Evolutionary conservation across 2,888 invertebrate genomes (phyloP), one percentile per base, ranked within the genome.

Genomic region (Schizotus pectinicornis): DNA sequence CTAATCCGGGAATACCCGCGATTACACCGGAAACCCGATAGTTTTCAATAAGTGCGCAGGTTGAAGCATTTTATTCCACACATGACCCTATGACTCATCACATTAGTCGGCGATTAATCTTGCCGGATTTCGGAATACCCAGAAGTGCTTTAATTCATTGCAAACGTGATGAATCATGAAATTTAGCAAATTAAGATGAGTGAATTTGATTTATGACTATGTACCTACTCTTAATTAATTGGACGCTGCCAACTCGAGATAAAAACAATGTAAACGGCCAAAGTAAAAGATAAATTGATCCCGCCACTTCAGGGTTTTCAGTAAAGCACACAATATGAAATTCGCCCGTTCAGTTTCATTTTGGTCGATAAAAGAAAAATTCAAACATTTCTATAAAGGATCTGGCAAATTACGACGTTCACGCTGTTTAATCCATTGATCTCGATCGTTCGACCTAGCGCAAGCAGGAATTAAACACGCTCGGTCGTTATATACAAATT

Each of bases 121-220:
- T 62, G 59, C 56, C 37, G 54, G 60, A 47, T 61, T 46, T 38
- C 41, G 38, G 56, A 61, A 61, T 57, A 49, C 57, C 60, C 56
- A 54, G 58, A 59, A 65, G 63, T 63, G 56, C 61, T 64, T 56
- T 63, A 64, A 68, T 68, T 65, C 61, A 66, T 67, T 63, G 60
- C 51, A 63, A 66, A 67, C 62, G 64, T 66, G 70, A 67, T 66
- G 68, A 64, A 65, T 68, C 68, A 67, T 68, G 65, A 67, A 65
- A 63, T 66, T 65, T 61, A 50, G 53, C 53, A 57, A 66, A 68
- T 68, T 61, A 63, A 67, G 59, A 67, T 63, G 59, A 61, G 53
- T 58, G 58, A 59, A 63, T 65, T 64, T 65, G 65, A 67, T 68
- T 63, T 64, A 68, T 68, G 54, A 60, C 60, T 47, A 53, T 53